These are phyloP conservation scores for Pteromalus puparum DNA, from an alignment of 1,140 invertebrate genomes.

Conservation along the genomic window DNA sequence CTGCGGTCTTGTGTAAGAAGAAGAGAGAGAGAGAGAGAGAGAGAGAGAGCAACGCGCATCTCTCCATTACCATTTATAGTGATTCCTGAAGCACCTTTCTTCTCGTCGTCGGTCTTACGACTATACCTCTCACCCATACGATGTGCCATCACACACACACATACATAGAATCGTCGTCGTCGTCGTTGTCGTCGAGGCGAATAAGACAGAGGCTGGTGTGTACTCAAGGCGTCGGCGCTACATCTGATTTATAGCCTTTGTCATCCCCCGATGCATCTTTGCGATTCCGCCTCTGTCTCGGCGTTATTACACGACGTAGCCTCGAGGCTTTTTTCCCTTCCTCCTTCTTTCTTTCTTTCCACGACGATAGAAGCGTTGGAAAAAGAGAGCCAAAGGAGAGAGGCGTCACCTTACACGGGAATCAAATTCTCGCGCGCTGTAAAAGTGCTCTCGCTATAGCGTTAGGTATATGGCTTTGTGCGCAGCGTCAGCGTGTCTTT, in stretches of 20 bases:
- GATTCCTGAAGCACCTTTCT: slow-evolving; percentile 67
- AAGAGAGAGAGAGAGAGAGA: slow-evolving; percentile 3
- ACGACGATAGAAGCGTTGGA: background rate
- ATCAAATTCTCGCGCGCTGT: slow-evolving; percentile 43
- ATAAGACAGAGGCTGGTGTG: background rate
- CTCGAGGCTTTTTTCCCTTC: background rate
- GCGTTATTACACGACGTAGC: slow-evolving; percentile 27
- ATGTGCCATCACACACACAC: background rate
- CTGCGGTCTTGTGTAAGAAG: slow-evolving; percentile 35
- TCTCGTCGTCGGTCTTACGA: slow-evolving; percentile 52
- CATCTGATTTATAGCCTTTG: slow-evolving; percentile 64
- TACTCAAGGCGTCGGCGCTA: background rate
- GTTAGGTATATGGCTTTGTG: background rate
- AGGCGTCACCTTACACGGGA: slow-evolving; percentile 20
- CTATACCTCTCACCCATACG: slow-evolving; percentile 11
- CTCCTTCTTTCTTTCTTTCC: background rate
- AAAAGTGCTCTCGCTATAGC: background rate
- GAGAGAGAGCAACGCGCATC: slow-evolving; percentile 55
- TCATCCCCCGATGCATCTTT: slow-evolving; percentile 57
- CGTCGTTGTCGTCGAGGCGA: background rate
- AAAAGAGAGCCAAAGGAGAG: slow-evolving; percentile 11
- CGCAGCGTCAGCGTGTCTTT: background rate
- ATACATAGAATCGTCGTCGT: background rate
- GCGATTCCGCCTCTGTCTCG: slow-evolving; percentile 38
- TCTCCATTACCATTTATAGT: slow-evolving; percentile 74